Conservation (phyloP, 2,797 vertebrate genomes). For the Notolabrus celidotus region DNA sequence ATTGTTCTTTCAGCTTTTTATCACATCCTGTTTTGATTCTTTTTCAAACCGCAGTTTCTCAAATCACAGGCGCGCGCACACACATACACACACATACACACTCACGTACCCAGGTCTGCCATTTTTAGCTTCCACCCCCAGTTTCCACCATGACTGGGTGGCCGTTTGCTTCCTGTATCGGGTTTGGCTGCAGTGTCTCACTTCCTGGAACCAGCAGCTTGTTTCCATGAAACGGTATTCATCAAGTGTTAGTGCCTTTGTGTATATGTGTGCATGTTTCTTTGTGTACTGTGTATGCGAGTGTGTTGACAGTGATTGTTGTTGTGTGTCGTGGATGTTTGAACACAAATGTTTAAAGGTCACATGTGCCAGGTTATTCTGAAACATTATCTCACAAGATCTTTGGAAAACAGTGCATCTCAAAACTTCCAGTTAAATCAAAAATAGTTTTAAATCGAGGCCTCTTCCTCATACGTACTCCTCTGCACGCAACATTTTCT, state of each 20-base stretch:
- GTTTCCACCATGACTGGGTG: constrained; percentile 76
- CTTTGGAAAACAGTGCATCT: too few relatives aligned
- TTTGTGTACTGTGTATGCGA: too few relatives aligned
- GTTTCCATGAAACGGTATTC: constrained; percentile 26
- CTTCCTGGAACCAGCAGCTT: constrained; percentile 58
- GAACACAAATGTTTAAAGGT: too few relatives aligned
- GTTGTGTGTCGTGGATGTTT: too few relatives aligned
- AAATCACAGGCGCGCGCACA: constrained; percentile 10
- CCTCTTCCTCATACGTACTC: too few relatives aligned
- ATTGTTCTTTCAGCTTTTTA: constrained; percentile 44
- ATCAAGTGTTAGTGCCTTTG: background rate
- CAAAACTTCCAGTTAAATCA: too few relatives aligned
- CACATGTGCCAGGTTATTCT: too few relatives aligned
- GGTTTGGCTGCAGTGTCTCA: constrained; percentile 44
- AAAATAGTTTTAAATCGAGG: too few relatives aligned
- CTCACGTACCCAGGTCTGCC: constrained; percentile 40
- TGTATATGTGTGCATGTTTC: background rate
- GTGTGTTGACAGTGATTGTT: too few relatives aligned
- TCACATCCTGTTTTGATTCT: constrained; percentile 44
- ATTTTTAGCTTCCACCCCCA: constrained; percentile 75
- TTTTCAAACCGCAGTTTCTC: constrained; percentile 34
- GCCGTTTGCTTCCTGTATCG: constrained; percentile 72
- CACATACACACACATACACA: constrained; percentile 26
- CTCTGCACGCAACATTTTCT: too few relatives aligned
- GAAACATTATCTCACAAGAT: too few relatives aligned